These are phyloP conservation scores for Hyla sarda DNA, from an alignment of 2,113 vertebrate species.

Conservation along the genomic window DNA sequence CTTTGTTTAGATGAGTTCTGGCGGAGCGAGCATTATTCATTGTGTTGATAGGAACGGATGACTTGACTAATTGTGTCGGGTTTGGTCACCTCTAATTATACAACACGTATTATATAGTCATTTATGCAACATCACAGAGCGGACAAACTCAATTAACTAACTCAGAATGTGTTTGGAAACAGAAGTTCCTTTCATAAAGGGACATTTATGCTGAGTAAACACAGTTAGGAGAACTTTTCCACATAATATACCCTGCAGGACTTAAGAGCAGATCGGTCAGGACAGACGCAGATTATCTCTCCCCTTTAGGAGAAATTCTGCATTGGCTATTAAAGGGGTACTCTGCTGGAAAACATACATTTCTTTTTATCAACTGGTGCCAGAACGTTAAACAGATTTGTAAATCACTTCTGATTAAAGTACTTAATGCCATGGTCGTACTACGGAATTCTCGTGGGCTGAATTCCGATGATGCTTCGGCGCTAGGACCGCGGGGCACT, in stretches of 20 bases:
- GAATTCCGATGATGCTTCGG: too few species aligned
- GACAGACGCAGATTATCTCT: neutral
- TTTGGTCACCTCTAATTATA: slow-evolving; percentile 27
- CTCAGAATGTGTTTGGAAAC: neutral
- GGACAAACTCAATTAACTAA: slow-evolving; percentile 21
- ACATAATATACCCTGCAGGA: neutral
- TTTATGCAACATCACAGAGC: slow-evolving; percentile 5
- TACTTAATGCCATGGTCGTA: too few species aligned
- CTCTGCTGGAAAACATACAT: too few species aligned
- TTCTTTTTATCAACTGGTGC: too few species aligned
- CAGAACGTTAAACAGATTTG: too few species aligned
- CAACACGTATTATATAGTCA: slow-evolving; percentile 1
- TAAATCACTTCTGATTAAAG: too few species aligned
- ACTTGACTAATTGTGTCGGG: slow-evolving; percentile 23
- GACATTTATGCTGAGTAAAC: neutral
- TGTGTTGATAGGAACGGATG: slow-evolving; percentile 14
- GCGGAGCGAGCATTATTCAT: slow-evolving; percentile 11
- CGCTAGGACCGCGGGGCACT: too few species aligned
- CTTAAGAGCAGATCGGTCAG: neutral
- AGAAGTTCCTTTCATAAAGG: neutral
- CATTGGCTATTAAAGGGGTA: too few species aligned
- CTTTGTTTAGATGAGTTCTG: slow-evolving; percentile 11
- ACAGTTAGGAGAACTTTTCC: neutral
- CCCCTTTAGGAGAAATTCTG: too few species aligned
- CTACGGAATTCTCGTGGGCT: too few species aligned